Evolutionary conservation across 35 echinoderm and acorn worm genomes (phyloP).

Genomic region (Heliocidaris erythrogramma): DNA sequence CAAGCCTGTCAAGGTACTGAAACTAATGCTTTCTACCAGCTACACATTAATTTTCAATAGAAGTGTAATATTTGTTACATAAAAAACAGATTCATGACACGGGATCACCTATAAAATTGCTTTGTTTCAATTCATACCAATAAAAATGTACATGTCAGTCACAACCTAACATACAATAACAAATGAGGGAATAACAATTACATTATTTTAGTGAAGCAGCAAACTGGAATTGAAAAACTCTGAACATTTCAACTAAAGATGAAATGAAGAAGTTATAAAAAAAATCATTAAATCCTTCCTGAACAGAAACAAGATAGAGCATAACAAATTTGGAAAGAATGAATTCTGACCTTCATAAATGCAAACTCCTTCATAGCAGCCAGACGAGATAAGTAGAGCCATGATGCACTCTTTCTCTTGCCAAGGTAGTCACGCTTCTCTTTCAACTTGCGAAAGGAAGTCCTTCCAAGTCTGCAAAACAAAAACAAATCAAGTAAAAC

Average conservation of each 20-base stretch:
- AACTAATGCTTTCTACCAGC: background rate
- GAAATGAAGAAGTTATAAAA: too few relatives aligned
- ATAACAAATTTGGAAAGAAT: background rate
- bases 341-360: conserved; percentile 90
- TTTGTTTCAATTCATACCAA: too few relatives aligned
- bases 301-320: background rate
- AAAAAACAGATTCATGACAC: too few relatives aligned
- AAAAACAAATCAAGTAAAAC: conserved; percentile 1
- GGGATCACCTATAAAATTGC: too few relatives aligned
- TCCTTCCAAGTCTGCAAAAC: conserved; percentile 72
- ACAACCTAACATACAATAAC: too few relatives aligned
- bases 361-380: conserved; percentile 99
- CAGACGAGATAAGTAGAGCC: conserved; percentile 92
- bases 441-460: conserved; percentile 93
- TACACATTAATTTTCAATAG: too few relatives aligned
- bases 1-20: background rate
- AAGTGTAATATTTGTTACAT: too few relatives aligned
- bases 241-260: background rate
- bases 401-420: conserved; percentile 81
- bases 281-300: too few relatives aligned
- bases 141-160: too few relatives aligned
- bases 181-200: too few relatives aligned
- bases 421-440: conserved; percentile 96
- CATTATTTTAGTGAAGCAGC: too few relatives aligned
- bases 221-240: background rate